Base-by-base conservation (phyloP, 2,888 invertebrate genomes). In the Pyrrhopygopsis socrates region DNA sequence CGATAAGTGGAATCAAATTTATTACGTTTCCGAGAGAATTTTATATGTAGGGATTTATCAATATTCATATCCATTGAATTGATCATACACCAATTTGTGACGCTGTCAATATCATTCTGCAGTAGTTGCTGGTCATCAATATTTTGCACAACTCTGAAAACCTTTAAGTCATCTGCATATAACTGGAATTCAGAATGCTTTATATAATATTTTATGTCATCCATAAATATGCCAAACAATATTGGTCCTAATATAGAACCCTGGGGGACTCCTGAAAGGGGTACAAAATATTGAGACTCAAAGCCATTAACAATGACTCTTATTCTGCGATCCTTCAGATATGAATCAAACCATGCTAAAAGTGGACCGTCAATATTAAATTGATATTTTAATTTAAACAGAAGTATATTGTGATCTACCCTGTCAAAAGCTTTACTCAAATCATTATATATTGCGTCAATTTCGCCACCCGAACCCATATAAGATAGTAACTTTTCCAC, bases 201-300 rank as follows among this genome's bases (percentile, higher is more conserved):
- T 15, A 58, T 74, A 22, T 18, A 60, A 15, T 74, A 22, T 58
- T 74, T 74, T 15, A 74, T 74, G 20, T 74, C 74, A 58, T 74
- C 74, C 11, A 74, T 74, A 18, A 34, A 74, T 0, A 58, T n/a
- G 5, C 2, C 29, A 29, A 75, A 75, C 13, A 75, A 41, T 15
- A 75, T 63, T 75, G 75, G 75, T 4, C 75, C 75, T 34, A 75
- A 75, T n/a, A 75, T 80, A 70, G 82, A 79, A 13, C 45, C 45
- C 15, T 45, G 45, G 13, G 45, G 45, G 15, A 45, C 45, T 13
- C 45, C 45, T 13, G 45, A 45, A 3, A 45, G 15, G 15, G 45
- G 45, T 3, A 18, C 15, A 22, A 22, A n/a, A 22, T 4, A 22
- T n/a, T 24, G 18, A 2, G 22, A 58, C 5, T 11, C 11, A 11